Conservation (phyloP, 2,113 vertebrate species). For the Thomomys bottae region DNA sequence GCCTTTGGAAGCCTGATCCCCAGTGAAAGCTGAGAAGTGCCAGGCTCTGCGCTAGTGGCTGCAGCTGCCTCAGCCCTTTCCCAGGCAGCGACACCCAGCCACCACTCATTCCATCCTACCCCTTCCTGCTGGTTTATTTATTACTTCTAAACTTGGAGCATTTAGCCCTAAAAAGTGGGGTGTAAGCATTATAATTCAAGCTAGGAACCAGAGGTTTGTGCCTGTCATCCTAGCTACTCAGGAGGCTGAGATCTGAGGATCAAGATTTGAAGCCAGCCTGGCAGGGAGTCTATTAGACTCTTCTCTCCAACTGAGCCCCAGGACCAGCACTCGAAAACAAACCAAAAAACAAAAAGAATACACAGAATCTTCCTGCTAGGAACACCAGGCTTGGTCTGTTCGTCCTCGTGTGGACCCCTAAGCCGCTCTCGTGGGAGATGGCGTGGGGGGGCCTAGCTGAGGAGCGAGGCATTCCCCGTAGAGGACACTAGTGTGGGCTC, state of each 20-base stretch:
- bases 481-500: background rate
- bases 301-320: no score
- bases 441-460: background rate
- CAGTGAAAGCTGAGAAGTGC: background rate
- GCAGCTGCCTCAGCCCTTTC: background rate
- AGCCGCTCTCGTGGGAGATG: background rate
- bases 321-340: no score
- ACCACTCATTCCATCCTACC: background rate
- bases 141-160: background rate
- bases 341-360: no score
- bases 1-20: background rate
- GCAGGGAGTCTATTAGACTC: no score
- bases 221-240: no score
- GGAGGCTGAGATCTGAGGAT: no score
- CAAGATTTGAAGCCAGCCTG: no score
- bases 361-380: background rate
- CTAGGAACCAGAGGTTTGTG: no score
- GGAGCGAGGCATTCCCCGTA: rapidly evolving
- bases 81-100: rapidly evolving
- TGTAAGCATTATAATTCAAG: rapidly evolving
- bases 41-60: background rate
- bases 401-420: no score
- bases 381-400: no score
- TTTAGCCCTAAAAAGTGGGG: rapidly evolving
- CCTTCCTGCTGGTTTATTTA: background rate